phyloP scores from a whole-genome alignment of 2,888 invertebrate genomes.

The Gastrophysa polygoni region DNA sequence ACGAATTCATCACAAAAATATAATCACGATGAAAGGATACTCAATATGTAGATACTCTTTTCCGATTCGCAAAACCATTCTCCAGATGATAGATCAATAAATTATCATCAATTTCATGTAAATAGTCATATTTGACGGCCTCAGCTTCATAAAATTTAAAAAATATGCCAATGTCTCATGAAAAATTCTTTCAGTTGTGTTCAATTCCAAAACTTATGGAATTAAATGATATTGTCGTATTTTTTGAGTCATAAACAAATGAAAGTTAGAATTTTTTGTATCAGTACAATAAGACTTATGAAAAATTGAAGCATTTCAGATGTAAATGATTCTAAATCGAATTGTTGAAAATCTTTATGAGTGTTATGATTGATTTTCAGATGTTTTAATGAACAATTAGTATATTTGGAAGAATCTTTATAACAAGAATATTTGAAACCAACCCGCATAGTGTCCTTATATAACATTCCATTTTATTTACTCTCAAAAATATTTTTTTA shows the following conservation, averaged over 20 bases:
- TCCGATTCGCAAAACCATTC: neutral
- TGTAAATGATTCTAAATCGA: conserved; percentile 8
- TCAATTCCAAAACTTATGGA: no score
- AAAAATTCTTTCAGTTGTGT: neutral
- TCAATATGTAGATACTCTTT: neutral
- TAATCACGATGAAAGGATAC: neutral
- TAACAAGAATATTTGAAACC: neutral
- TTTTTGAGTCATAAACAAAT: conserved; percentile 5
- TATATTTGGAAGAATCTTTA: conserved; percentile 7
- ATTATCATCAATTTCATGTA: neutral
- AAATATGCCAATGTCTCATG: neutral
- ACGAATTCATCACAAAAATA: neutral
- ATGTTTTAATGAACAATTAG: neutral
- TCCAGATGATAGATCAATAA: neutral
- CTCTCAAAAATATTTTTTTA: neutral
- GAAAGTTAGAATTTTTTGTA: conserved; percentile 5
- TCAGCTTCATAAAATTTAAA: neutral
- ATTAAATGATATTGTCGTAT: conserved; percentile 9
- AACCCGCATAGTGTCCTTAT: conserved; percentile 9
- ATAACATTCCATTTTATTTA: conserved; percentile 9
- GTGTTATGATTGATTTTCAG: conserved; percentile 5
- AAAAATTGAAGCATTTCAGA: conserved; percentile 48
- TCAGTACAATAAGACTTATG: neutral
- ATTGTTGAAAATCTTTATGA: conserved; percentile 7
- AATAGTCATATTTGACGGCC: neutral